Base-by-base conservation (phyloP, 2,888 invertebrate genomes). In the Schizaphis graminum region DNA sequence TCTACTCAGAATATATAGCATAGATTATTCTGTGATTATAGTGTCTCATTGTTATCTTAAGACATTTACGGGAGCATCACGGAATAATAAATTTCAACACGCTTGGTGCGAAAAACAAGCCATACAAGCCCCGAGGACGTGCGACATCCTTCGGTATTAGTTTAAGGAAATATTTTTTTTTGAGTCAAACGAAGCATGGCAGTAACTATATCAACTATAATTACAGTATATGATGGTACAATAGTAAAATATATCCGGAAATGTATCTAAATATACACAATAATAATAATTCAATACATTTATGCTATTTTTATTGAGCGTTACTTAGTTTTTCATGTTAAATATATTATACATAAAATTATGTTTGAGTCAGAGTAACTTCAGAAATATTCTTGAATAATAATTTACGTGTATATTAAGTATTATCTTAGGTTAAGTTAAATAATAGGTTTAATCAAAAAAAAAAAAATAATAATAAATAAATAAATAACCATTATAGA, bases 31-130 rank as follows among this genome's bases (percentile, higher is more conserved):
- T 35, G 35, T 35, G 77, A 77, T 77, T 77, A 77, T 77, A 77
- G 77, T 35, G 77, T 35, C 77, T 77, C 77, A 35, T 77, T 77
- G 86, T 86, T 47, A 86, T 86, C 47, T 28, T 47, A 86, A 86
- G 86, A 86, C 47, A 28, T 86, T 86, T 86, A 86, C 86, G 86
- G 77, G 35, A 77, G 86, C 86, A 47, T 86, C 47, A 4, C 28
- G 13, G 44, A 86, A 87, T n/a, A 87, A 87, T 87, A 87, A 87
- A 87, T 85, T 44, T 85, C 87, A 53, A 49, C 87, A 87, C 16
- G 8, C 21, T 87, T n/a, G 53, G 28, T 87, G 49, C 21, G 87
- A 87, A 87, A n/a, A 53, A 87, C 87, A 49, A 77, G 35, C 77
- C 35, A 77, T n/a, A 35, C 67, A 77, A 77, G 67, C 67, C n/a